Evolutionary conservation across 2,113 vertebrate genomes (phyloP), one percentile per base, ranked within the genome.

Genomic region (Hystrix brachyura): DNA sequence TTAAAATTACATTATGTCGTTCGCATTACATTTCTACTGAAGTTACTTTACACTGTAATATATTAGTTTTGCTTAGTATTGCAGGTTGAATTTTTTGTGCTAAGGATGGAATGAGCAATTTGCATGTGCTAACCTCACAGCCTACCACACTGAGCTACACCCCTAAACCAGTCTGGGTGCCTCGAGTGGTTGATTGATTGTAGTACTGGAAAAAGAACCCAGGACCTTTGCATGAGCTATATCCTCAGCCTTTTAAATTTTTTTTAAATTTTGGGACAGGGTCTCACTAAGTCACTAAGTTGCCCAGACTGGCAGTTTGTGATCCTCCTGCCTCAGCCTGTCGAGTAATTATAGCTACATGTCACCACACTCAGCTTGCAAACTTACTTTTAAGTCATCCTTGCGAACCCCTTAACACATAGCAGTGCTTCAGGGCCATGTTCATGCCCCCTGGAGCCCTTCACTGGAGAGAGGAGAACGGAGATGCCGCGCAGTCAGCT

Each of bases 21-120:
- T 91, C 19, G 3, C 43, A 55, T 55, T 72, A 2, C 15, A 27
- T n/a, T 59, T 86, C 72, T 64, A 9, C 65, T 7, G 25, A 48
- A 34, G 55, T 57, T 27, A 4, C 0, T 46, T 57, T 27, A 4
- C 0, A 8, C 2, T 71, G 53, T 48, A 78, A 72, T 3, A 55
- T 2, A 18, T 48, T 62, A 3, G 43, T 86, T 67, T 51, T 69
- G 65, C 53, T 60, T 91, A 10, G 23, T 65, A n/a, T 62, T 29
- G 25, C 7, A 65, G 17, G 8, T 32, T 64, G 48, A 6, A 34
- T 78, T 88, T 79, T 60, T 83, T 62, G 71, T 48, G 43, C 72
- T 48, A 3, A 76, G 9, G 43, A 5, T 48, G 78, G 64, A 43
- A 17, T 51, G 59, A 64, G 60, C 23, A 9, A n/a, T 55, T 90